Base-by-base conservation (phyloP, 2,888 invertebrate genomes). In the Leucoma salicis region DNA sequence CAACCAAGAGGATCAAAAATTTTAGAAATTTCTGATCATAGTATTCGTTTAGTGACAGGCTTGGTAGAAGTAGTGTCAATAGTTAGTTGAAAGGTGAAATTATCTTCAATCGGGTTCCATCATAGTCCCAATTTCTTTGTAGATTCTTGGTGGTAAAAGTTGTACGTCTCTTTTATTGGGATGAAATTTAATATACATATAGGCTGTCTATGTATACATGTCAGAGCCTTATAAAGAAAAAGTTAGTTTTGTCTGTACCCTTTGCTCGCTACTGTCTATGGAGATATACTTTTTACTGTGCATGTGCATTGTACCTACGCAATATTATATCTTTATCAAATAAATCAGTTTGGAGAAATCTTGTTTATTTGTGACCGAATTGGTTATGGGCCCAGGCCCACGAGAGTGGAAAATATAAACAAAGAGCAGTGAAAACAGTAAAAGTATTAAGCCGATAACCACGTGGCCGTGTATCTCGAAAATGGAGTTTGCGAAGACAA, bases 351-450 rank as follows among this genome's bases (percentile, higher is more conserved):
- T n/a, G n/a, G n/a, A n/a, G n/a, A n/a, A n/a, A n/a, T n/a, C n/a
- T n/a, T n/a, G n/a, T n/a, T n/a, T n/a, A n/a, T n/a, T n/a, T n/a
- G n/a, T n/a, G n/a, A n/a, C 11, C 7, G 21, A 41, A 27, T 15
- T 35, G 31, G 35, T 32, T 41, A 41, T 36, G 32, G 35, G 32
- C 32, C 36, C 36, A 36, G 27, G 35, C 15, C 12, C 16, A 1
- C 2, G 14, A 36, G 8, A 27, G 11, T n/a, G 8, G 8, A 27
- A 4, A 31, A 21, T 31, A 15, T 31, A 14, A 42, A 37, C 13
- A 21, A 28, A 29, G n/a, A n/a, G n/a, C n/a, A n/a, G n/a, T 16
- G 6, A 4, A 16, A 4, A 16, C 16, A 6, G 16, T 16, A 4
- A 16, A 16, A 3, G 7, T 7, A 25, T 2, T 10, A 7, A n/a